These are phyloP conservation scores for Melinaea marsaeus DNA, from an alignment of 2,888 invertebrate species.

Conservation along the genomic window DNA sequence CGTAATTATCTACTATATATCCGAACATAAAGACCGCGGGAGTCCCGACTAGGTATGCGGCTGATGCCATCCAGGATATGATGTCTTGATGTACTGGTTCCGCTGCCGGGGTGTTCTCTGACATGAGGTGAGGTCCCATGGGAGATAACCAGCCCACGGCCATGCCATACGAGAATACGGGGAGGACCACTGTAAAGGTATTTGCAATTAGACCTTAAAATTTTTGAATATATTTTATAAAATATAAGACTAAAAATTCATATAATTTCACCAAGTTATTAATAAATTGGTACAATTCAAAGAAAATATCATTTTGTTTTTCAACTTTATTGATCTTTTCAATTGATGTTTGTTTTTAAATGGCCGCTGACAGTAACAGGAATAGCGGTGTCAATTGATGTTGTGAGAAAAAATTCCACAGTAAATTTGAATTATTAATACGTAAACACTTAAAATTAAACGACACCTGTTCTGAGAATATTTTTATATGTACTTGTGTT, in stretches of 20 bases:
- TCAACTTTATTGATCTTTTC: neutral
- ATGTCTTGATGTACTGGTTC: conserved; percentile 64
- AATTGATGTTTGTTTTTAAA: conserved; percentile 3
- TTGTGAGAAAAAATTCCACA: conserved; percentile 1
- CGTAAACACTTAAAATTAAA: no score
- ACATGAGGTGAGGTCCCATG: conserved; percentile 72
- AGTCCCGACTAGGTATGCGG: conserved; percentile 75
- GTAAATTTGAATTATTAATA: no score
- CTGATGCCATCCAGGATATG: conserved; percentile 78
- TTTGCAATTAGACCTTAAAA: no score
- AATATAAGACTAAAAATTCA: neutral
- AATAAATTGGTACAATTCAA: neutral
- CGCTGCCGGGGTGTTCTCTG: conserved; percentile 58
- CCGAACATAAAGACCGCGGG: conserved; percentile 76
- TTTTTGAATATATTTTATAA: no score
- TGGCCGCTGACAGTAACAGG: conserved; percentile 1
- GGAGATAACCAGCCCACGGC: conserved; percentile 79
- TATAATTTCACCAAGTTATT: neutral
- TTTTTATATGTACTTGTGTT: no score
- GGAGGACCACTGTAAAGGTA: conserved; percentile 68
- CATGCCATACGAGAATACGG: conserved; percentile 75
- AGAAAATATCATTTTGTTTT: neutral
- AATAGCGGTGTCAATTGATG: neutral
- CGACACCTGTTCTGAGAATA: no score
- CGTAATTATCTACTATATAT: conserved; percentile 70